Conservation (phyloP, 92 coral and sea anemone genomes). For the Metridium senile region DNA sequence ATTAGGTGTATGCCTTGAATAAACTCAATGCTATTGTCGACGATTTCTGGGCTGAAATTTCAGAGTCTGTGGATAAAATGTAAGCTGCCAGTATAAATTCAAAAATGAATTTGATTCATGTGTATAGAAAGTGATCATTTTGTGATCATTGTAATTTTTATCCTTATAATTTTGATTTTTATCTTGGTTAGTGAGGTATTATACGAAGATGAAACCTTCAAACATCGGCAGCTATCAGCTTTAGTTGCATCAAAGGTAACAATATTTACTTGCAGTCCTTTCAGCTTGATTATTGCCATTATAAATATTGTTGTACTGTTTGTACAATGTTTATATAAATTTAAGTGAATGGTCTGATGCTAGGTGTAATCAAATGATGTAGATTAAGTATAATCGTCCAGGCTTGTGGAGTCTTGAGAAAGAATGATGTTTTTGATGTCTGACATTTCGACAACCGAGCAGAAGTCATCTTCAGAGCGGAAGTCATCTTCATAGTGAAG, state of each 20-base stretch:
- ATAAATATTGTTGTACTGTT: too few species aligned
- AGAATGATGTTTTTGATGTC: too few species aligned
- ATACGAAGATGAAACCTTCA: slow-evolving; percentile 94
- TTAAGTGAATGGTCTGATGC: too few species aligned
- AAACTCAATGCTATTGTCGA: slow-evolving; percentile 90
- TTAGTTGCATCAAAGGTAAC: slow-evolving; percentile 91
- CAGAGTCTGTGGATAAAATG: slow-evolving; percentile 97
- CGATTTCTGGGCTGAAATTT: slow-evolving; percentile 99
- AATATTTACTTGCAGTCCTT: background rate
- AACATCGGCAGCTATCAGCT: slow-evolving; percentile 92
- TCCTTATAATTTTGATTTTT: too few species aligned
- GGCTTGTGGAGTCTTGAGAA: too few species aligned
- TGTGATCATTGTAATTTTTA: too few species aligned
- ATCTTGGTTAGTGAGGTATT: slow-evolving; percentile 98
- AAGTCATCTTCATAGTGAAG: too few species aligned
- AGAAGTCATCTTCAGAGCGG: too few species aligned
- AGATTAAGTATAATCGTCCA: too few species aligned
- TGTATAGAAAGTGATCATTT: background rate
- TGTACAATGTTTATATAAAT: too few species aligned
- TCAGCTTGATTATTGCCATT: background rate
- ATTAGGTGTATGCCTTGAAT: slow-evolving; percentile 88
- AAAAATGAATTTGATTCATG: background rate
- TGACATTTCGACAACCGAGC: too few species aligned
- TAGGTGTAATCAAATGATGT: too few species aligned
- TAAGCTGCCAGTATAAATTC: slow-evolving; percentile 56